phyloP scores from a whole-genome alignment of 2,888 invertebrate genomes.

The Calliphora vomitoria region DNA sequence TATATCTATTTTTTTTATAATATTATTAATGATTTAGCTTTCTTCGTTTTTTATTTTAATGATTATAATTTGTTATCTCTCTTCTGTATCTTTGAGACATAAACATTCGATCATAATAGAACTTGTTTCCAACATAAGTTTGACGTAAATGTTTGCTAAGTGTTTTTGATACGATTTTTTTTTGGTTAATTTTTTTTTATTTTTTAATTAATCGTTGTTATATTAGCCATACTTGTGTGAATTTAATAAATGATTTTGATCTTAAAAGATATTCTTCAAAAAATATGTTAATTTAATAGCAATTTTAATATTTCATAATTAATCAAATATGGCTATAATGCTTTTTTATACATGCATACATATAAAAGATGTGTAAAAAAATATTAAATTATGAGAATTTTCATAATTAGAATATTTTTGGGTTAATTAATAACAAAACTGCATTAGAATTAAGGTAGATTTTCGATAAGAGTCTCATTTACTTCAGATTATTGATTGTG shows the following conservation, averaged over 20 bases:
- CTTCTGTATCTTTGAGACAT: constrained; percentile 14
- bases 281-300: constrained; percentile 18
- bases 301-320: constrained; percentile 41
- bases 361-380: not conserved
- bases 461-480: no score
- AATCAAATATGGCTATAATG: constrained; percentile 29
- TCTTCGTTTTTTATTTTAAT: constrained; percentile 42
- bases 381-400: constrained; percentile 11
- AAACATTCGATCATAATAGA: constrained; percentile 38
- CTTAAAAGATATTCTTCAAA: not conserved
- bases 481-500: no score
- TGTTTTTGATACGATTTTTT: constrained; percentile 16
- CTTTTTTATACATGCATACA: not conserved
- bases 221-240: constrained; percentile 31
- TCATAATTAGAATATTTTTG: not conserved
- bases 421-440: no score
- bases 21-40: constrained; percentile 50
- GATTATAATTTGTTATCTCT: constrained; percentile 33
- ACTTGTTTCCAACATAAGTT: constrained; percentile 45
- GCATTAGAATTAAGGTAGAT: no score
- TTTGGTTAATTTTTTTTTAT: not conserved
- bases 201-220: constrained; percentile 23
- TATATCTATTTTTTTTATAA: not conserved
- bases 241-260: constrained; percentile 60
- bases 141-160: constrained; percentile 37